Evolutionary conservation across 35 echinoderm and acorn worm genomes (phyloP), one percentile per base, ranked within the genome.

Genomic region (Lytechinus variegatus): DNA sequence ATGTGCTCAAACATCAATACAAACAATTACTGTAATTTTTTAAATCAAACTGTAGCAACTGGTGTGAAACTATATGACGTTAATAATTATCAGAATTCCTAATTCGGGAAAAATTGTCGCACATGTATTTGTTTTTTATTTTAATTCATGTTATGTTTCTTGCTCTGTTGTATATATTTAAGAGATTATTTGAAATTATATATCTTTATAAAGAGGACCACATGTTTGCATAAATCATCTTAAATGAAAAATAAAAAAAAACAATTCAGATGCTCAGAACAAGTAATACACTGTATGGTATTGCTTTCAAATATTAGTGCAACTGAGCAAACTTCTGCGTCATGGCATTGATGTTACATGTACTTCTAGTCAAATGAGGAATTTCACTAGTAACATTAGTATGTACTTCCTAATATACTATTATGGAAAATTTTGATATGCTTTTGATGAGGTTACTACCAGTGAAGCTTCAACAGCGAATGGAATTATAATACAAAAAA

Each of bases 131-230:
- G 16, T 79, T 79, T 79, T 79, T 16, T 79, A 79, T 79, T 79
- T 27, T 19, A 79, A 79, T 79, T 79, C 19, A 79, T 79, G n/a
- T 52, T 52, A 27, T 19, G 29, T 90, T 44, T 52, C 88, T 52
- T 90, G 28, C 52, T 90, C 87, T 89, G 87, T 90, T 90, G 88
- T 90, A 90, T 8, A 90, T 90, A 90, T 54, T 90, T 90, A 54
- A 90, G 88, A 90, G 88, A 90, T 90, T 90, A 90, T 90, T 90
- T 54, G 52, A 90, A 90, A 52, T 90, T 90, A 90, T 90, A 90
- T 90, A 90, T 90, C 88, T 52, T 90, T 90, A 14, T 90, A 33
- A 71, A 21, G 61, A 21, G 61, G 61, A 79, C 66, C 66, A 79
- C 66, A n/a, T 79, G 66, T n/a, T 79, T 79, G 66, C 66, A 79